Evolutionary conservation across 2,888 invertebrate species (phyloP).

Genomic region (Tanytarsus gracilentus): DNA sequence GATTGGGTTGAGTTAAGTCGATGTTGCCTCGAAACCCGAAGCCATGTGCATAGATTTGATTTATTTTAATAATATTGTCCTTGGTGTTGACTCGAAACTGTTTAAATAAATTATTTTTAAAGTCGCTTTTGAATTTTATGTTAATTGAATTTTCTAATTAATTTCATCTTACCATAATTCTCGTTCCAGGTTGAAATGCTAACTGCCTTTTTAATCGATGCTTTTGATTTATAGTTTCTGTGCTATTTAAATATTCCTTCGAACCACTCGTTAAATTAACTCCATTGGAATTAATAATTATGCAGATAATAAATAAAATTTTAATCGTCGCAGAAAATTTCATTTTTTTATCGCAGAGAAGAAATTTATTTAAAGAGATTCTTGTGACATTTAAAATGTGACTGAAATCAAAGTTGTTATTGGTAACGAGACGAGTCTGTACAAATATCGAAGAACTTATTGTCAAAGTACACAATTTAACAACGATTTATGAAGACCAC

Average conservation of each 20-base stretch:
- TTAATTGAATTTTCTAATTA: background rate
- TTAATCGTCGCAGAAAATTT: too few relatives aligned
- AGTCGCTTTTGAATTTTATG: background rate
- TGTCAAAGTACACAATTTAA: too few relatives aligned
- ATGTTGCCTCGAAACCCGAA: constrained; percentile 63
- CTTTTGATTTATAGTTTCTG: background rate
- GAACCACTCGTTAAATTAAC: background rate
- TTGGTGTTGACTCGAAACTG: constrained; percentile 66
- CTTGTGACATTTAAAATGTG: too few relatives aligned
- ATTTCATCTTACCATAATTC: constrained; percentile 8
- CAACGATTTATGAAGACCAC: too few relatives aligned
- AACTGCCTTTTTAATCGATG: constrained; percentile 14
- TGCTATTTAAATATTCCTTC: background rate
- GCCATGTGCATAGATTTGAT: constrained; percentile 60
- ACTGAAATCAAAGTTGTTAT: too few relatives aligned
- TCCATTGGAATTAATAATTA: background rate
- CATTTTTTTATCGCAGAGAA: too few relatives aligned
- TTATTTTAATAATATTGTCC: constrained; percentile 55
- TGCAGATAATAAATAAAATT: too few relatives aligned
- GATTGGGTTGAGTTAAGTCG: constrained; percentile 50
- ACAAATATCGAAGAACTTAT: too few relatives aligned
- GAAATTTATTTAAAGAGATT: too few relatives aligned
- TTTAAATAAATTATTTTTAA: constrained; percentile 28
- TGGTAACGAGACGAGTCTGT: too few relatives aligned
- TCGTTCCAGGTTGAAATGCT: constrained; percentile 21